These are phyloP conservation scores for Lypha dubia DNA, from an alignment of 2,888 invertebrate species.

Conservation along the genomic window DNA sequence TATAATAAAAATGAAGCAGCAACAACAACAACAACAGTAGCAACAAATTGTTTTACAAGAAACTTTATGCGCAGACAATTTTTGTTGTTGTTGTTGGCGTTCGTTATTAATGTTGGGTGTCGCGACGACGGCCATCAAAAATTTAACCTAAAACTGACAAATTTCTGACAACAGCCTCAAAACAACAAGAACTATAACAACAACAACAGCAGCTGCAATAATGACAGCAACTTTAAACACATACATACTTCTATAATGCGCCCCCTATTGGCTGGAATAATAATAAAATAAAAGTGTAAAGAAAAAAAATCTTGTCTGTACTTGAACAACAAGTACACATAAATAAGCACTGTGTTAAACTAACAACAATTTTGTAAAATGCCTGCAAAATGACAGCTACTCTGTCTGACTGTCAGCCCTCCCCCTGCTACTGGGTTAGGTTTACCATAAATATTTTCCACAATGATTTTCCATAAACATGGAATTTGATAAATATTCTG, in stretches of 20 bases:
- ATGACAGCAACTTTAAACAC: slow-evolving; percentile 66
- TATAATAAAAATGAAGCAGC: slow-evolving; percentile 22
- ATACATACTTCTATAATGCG: slow-evolving; percentile 56
- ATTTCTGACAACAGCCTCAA: slow-evolving; percentile 73
- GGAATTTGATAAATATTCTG: slow-evolving; percentile 70
- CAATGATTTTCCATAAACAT: slow-evolving; percentile 62
- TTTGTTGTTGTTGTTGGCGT: slow-evolving; percentile 30
- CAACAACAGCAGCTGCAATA: slow-evolving; percentile 50
- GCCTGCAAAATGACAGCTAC: slow-evolving; percentile 67
- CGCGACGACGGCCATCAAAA: slow-evolving; percentile 74
- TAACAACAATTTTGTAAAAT: slow-evolving; percentile 62
- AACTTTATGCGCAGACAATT: slow-evolving; percentile 46
- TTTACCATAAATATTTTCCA: slow-evolving; percentile 35
- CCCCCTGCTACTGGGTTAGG: slow-evolving; percentile 13
- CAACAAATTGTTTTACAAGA: slow-evolving; percentile 40
- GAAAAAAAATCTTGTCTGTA: slow-evolving; percentile 28
- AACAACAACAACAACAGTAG: not conserved
- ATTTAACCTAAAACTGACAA: slow-evolving; percentile 76
- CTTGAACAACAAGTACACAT: slow-evolving; percentile 7
- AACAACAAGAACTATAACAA: slow-evolving; percentile 21
- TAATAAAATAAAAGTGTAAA: slow-evolving; percentile 28
- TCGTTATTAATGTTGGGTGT: slow-evolving; percentile 58
- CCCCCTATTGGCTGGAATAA: slow-evolving; percentile 67
- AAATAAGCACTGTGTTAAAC: slow-evolving; percentile 42
- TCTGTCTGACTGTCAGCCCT: slow-evolving; percentile 46